These are phyloP conservation scores for Tribolium castaneum DNA, from an alignment of 1,140 invertebrate species.

Conservation along the genomic window DNA sequence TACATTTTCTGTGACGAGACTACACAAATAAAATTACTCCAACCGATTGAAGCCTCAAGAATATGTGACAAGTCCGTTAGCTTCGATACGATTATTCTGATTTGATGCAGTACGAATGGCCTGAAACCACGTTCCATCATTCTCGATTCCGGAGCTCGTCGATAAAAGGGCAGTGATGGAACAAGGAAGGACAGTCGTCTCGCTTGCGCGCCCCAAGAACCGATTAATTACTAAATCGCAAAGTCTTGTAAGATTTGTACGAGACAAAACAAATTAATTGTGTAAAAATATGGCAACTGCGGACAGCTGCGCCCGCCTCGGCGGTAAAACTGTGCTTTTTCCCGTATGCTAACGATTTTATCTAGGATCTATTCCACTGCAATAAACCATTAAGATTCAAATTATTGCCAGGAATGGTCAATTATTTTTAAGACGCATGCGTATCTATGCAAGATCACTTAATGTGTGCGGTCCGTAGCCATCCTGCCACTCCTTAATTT, in stretches of 20 bases:
- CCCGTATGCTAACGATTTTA: not conserved
- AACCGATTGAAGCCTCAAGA: not conserved
- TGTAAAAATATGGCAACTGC: too few relatives aligned
- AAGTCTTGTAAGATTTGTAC: conserved; percentile 36
- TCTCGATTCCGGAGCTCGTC: conserved; percentile 14
- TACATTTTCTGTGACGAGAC: not conserved
- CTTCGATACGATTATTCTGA: conserved; percentile 19
- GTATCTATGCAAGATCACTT: conserved; percentile 46
- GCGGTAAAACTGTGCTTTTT: not conserved
- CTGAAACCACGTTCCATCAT: conserved; percentile 16
- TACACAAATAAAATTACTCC: not conserved
- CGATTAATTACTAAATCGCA: conserved; percentile 44
- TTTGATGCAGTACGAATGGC: conserved; percentile 4
- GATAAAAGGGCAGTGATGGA: conserved; percentile 7
- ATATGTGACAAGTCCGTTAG: not conserved
- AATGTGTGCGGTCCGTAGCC: conserved; percentile 48
- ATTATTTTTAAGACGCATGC: conserved; percentile 26
- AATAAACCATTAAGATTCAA: not conserved
- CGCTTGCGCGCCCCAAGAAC: conserved; percentile 23
- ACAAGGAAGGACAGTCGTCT: conserved; percentile 7
- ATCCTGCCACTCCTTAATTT: conserved; percentile 52
- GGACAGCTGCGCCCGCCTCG: too few relatives aligned
- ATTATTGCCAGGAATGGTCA: not conserved
- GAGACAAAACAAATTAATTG: conserved; percentile 34
- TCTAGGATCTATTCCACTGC: not conserved